Evolutionary conservation across 1,140 invertebrate genomes (phyloP), one percentile per base, ranked within the genome.

Genomic region (Trachymyrmex cornetzi): DNA sequence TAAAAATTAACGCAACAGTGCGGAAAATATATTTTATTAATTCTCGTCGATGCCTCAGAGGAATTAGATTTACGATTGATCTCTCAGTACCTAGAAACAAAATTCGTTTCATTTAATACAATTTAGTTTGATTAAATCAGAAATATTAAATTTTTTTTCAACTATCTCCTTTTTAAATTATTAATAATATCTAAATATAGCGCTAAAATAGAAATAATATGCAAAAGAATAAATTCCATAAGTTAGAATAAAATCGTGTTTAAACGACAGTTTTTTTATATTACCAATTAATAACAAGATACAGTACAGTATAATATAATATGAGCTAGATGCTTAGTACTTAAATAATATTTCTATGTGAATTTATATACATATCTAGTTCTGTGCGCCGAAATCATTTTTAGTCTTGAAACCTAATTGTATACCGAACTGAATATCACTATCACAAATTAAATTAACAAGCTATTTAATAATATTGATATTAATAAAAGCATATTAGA

Each of bases 21-120:
- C 59, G 19, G 48, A 63, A 84, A 85, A 48, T 55, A 24, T 44
- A 30, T 63, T 55, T 30, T 55, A 30, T 71, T 79, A 50, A 11
- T 85, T 30, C 19, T 44, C 11, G 12, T 67, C 12, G 24, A 16
- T 16, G 38, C 38, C 53, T 63, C 53, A 7, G 63, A 34, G 14
- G 9, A 77, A 74, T 74, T 22, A 38, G 0, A 71, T 66, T 66
- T 57, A 6, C 22, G 19, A 72, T 66, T 16, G n/a, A 57, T 48
- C 7, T 44, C 50, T 74, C 7, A 16, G 50, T 86, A 59, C 48
- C 61, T 63, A 24, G 55, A 81, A 69, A 30, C 4, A 61, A 55
- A 77, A 34, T 11, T 57, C 12, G 6, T 57, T 22, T 38, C 6
- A 38, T 38, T 38, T 38, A n/a, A 74, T 55, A 38, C 30, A 22